A percentile compares a stretch with the other conserved stretches of the same genome.
phyloP scores from a whole-genome alignment of 2,797 vertebrate genomes.

The Coendou prehensilis region DNA sequence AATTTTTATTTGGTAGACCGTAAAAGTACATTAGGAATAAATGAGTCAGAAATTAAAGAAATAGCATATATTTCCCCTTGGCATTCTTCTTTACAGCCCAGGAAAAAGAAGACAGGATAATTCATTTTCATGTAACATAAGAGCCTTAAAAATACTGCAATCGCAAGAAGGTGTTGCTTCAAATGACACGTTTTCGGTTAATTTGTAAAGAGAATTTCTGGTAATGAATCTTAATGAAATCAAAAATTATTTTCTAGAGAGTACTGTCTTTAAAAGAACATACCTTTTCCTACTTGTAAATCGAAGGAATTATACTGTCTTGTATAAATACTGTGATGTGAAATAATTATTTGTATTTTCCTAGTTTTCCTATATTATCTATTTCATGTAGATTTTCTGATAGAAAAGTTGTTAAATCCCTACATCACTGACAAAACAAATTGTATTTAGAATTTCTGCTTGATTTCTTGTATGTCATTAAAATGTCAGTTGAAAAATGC shows the following conservation, averaged over 20 bases:
- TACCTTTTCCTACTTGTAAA: not conserved
- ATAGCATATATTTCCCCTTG: not conserved
- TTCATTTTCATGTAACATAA: conserved; percentile 13
- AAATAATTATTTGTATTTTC: conserved; percentile 28
- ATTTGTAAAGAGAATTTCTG: conserved; percentile 46
- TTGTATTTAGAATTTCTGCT: conserved; percentile 77
- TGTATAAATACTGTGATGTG: conserved; percentile 36
- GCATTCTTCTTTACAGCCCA: not conserved
- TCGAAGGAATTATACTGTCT: conserved; percentile 7
- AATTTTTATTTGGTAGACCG: conserved; percentile 41
- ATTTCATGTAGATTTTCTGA: conserved; percentile 51
- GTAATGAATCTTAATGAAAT: conserved; percentile 39
- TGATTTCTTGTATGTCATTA: conserved; percentile 81
- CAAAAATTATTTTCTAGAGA: conserved; percentile 53
- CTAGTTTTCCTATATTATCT: not conserved
- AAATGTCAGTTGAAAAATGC: conserved; percentile 80
- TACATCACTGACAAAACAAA: conserved; percentile 72
- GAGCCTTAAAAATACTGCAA: conserved; percentile 45
- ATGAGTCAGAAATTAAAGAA: conserved; percentile 2
- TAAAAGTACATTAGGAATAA: conserved; percentile 74
- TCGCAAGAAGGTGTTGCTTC: conserved; percentile 26
- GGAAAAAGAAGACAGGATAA: not conserved
- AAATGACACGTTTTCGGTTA: conserved; percentile 37
- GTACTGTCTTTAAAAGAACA: conserved; percentile 38
- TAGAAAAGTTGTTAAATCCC: conserved; percentile 64